phyloP scores from a whole-genome alignment of 1,140 invertebrate species.

The Monochamus saltuarius region DNA sequence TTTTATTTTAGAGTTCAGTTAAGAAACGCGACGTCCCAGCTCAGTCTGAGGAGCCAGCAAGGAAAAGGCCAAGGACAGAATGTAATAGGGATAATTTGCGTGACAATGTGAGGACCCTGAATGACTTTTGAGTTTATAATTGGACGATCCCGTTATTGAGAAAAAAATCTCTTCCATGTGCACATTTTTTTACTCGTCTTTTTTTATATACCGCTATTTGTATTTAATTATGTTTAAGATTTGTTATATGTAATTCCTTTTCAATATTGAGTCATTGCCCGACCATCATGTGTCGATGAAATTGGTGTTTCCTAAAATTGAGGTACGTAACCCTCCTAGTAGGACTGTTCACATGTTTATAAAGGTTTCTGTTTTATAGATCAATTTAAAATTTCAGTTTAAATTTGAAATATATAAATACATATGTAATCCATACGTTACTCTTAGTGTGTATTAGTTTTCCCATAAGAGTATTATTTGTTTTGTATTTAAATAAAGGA shows the following conservation, averaged over 20 bases:
- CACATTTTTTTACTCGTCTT: not conserved
- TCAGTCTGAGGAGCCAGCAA: conserved; percentile 17
- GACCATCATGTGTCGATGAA: no score
- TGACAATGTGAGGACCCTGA: not conserved
- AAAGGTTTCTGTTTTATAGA: no score
- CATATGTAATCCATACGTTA: conserved; percentile 1
- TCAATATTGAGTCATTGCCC: not conserved
- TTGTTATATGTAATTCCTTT: conserved; percentile 8
- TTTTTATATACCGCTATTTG: not conserved
- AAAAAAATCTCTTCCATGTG: no score
- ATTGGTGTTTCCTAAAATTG: no score
- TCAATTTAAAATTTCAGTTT: conserved; percentile 7
- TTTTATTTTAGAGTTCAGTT: no score
- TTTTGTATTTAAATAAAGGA: conserved; percentile 8
- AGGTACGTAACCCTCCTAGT: no score
- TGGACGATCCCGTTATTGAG: not conserved
- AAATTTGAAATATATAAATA: not conserved
- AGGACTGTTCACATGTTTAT: no score
- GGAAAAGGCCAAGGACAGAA: conserved; percentile 23
- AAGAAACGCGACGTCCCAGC: conserved; percentile 20
- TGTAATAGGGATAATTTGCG: not conserved
- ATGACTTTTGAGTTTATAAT: conserved; percentile 2
- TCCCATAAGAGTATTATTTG: not conserved
- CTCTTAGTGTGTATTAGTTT: not conserved
- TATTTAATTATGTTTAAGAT: conserved; percentile 3